These are phyloP conservation scores for Rachycentron canadum DNA, from an alignment of 2,797 vertebrate species.

Conservation along the genomic window DNA sequence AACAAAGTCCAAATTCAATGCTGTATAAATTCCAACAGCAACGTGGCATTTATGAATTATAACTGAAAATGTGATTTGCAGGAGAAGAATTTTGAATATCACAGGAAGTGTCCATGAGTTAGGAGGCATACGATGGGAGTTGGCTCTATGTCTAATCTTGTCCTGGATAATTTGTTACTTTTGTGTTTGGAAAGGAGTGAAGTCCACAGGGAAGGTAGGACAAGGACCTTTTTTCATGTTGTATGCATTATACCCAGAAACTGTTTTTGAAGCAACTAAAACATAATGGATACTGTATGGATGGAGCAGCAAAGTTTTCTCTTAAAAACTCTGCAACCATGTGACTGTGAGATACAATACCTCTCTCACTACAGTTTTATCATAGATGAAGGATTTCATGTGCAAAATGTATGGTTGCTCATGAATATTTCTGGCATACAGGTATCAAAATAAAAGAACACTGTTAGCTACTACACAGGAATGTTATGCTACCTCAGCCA, in stretches of 20 bases:
- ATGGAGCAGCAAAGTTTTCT: no score
- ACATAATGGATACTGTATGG: neutral
- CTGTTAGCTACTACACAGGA: no score
- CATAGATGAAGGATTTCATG: no score
- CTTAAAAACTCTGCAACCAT: no score
- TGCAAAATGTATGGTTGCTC: no score
- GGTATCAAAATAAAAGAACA: no score
- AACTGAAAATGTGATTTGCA: conserved; percentile 66
- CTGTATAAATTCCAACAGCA: neutral
- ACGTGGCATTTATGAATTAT: neutral
- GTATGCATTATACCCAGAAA: neutral
- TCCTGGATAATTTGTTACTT: conserved; percentile 97
- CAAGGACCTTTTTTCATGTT: neutral
- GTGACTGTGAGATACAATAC: no score
- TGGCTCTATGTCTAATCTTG: conserved; percentile 92
- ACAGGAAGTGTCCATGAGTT: conserved; percentile 89
- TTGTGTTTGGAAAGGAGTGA: conserved; percentile 97
- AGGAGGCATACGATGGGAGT: conserved; percentile 92
- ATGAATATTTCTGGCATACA: no score
- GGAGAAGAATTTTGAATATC: conserved; percentile 92
- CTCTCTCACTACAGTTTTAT: no score
- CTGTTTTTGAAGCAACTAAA: neutral
- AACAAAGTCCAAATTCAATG: neutral
- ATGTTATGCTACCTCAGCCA: no score
- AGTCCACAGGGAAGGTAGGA: conserved; percentile 95